Percentiles rank a stretch among this genome's conserved stretches.
Evolutionary conservation across 2,888 invertebrate species (phyloP).

Genomic region (Limnephilus marmoratus): DNA sequence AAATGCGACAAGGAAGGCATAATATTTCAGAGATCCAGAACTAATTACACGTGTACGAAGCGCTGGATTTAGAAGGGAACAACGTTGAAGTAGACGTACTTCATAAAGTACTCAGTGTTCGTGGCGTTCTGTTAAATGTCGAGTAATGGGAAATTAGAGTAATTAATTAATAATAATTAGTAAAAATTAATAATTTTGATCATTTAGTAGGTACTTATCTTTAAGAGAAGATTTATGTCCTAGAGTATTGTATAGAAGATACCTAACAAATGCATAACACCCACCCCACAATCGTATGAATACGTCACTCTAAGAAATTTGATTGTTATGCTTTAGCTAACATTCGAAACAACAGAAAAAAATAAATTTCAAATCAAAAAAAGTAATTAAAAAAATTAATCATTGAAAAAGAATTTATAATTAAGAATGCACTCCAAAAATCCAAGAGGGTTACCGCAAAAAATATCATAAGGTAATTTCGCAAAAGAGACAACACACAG

Average conservation of each 20-base stretch:
- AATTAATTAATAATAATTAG: too few species aligned
- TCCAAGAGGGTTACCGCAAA: too few species aligned
- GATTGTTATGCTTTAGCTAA: too few species aligned
- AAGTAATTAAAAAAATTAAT: too few species aligned
- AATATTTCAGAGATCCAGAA: conserved; percentile 31
- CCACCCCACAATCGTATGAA: neutral
- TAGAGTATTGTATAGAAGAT: neutral
- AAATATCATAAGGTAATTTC: neutral
- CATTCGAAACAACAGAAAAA: too few species aligned
- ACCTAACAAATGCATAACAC: neutral
- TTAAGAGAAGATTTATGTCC: neutral
- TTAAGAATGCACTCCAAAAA: too few species aligned
- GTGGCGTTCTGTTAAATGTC: neutral
- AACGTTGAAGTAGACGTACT: neutral
- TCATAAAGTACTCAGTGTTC: conserved; percentile 5
- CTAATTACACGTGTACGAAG: conserved; percentile 14
- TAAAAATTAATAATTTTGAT: too few species aligned
- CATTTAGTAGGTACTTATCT: neutral
- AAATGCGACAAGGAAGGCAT: conserved; percentile 27
- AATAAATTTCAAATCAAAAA: too few species aligned
- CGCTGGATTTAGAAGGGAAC: neutral
- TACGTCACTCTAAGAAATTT: too few species aligned
- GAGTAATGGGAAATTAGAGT: neutral
- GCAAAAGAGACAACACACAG: neutral
- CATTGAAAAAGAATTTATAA: too few species aligned